These are phyloP conservation scores for Synchiropus splendidus DNA, from an alignment of 2,113 vertebrate genomes.

Conservation along the genomic window DNA sequence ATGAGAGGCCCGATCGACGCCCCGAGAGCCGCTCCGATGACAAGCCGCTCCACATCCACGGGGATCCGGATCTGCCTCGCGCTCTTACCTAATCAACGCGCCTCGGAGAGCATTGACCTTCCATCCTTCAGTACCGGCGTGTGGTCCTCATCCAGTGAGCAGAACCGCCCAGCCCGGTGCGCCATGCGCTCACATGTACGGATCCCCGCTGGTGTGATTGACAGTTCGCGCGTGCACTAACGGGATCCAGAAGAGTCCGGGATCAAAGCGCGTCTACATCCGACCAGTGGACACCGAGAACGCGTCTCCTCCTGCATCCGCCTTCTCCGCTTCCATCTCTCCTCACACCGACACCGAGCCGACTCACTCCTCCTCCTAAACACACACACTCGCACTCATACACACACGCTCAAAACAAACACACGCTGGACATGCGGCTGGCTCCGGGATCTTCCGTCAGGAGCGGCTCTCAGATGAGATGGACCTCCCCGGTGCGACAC, in stretches of 20 bases:
- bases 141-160: slow-evolving; percentile 36
- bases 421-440: slow-evolving; percentile 1
- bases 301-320: slow-evolving; percentile 56
- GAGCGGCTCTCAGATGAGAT: no score
- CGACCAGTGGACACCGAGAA: slow-evolving; percentile 25
- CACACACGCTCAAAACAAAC: slow-evolving; percentile 35
- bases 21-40: slow-evolving; percentile 12
- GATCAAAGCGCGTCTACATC: slow-evolving; percentile 13
- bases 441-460: no score
- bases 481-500: no score
- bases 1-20: slow-evolving; percentile 41
- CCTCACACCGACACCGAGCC: slow-evolving; percentile 37
- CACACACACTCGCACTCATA: slow-evolving; percentile 22
- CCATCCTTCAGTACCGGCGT: slow-evolving; percentile 54
- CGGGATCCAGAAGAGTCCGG: slow-evolving; percentile 20
- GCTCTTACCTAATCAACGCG: slow-evolving; percentile 49
- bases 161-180: slow-evolving; percentile 59
- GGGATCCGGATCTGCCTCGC: no score
- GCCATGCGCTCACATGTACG: slow-evolving; percentile 61
- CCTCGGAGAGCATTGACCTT: slow-evolving; percentile 29
- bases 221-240: slow-evolving; percentile 41
- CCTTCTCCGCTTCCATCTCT: slow-evolving; percentile 57
- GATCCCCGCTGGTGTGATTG: slow-evolving; percentile 56
- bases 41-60: slow-evolving; percentile 12
- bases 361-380: slow-evolving; percentile 46